These are phyloP conservation scores for Epizoanthus scotinus DNA, from an alignment of 92 coral and sea anemone genomes.

Conservation along the genomic window DNA sequence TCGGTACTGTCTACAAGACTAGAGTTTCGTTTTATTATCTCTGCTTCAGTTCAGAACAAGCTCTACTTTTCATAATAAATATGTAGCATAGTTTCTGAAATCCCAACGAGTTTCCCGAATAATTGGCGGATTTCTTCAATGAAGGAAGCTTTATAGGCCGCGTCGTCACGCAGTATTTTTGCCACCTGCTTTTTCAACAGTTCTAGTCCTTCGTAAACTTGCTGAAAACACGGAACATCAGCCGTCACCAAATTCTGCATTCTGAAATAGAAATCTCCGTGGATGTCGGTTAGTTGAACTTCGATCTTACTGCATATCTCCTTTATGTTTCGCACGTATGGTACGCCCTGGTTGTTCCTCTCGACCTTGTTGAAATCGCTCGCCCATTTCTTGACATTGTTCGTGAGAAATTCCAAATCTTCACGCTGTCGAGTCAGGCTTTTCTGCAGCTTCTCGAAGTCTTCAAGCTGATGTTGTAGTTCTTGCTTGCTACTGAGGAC, in stretches of 20 bases:
- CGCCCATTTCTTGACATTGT: conserved; percentile 70
- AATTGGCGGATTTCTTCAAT: conserved; percentile 95
- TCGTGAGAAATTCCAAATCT: conserved; percentile 68
- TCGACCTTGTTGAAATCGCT: conserved; percentile 73
- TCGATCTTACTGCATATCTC: conserved; percentile 79
- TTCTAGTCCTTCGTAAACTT: conserved; percentile 87
- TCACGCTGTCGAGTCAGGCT: conserved; percentile 64
- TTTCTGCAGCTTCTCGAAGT: conserved; percentile 70
- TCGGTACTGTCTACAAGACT: neutral
- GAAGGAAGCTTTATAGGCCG: conserved; percentile 87
- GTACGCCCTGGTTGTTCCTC: conserved; percentile 90
- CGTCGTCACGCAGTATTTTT: conserved; percentile 82
- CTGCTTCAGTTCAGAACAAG: neutral
- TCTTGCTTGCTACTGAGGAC: conserved; percentile 64
- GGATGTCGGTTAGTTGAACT: conserved; percentile 72
- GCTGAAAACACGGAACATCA: conserved; percentile 87
- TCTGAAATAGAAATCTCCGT: conserved; percentile 89
- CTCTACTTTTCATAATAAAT: conserved; percentile 78
- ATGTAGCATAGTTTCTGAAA: conserved; percentile 82
- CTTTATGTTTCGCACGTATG: conserved; percentile 87
- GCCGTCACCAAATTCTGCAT: conserved; percentile 86
- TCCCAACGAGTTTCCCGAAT: conserved; percentile 78
- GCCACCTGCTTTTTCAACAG: conserved; percentile 79
- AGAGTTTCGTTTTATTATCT: neutral
- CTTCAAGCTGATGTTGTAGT: conserved; percentile 54